These are phyloP conservation scores for Camponotus floridanus DNA, from an alignment of 1,140 invertebrate genomes.

Conservation along the genomic window DNA sequence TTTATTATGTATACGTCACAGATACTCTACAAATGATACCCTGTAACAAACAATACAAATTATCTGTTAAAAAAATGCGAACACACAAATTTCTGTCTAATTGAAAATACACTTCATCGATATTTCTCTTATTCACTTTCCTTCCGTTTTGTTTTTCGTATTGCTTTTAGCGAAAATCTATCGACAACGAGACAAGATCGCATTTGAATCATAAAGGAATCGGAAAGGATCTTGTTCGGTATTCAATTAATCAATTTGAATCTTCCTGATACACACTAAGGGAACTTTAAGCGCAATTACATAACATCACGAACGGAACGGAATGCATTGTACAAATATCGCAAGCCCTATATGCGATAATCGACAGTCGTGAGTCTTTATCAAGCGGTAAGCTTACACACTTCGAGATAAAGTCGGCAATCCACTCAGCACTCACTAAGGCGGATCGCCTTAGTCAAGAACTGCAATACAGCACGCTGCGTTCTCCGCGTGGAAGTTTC, in stretches of 20 bases:
- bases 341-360: constrained; percentile 52
- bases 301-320: constrained; percentile 25
- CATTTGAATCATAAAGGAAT: background rate
- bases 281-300: constrained; percentile 24
- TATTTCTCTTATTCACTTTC: background rate
- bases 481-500: constrained; percentile 39
- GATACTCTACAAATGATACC: background rate
- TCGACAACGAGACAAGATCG: background rate
- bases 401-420: constrained; percentile 55
- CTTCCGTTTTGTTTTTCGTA: background rate
- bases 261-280: background rate
- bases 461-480: constrained; percentile 18
- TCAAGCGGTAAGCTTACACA: constrained; percentile 59
- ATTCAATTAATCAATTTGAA: constrained; percentile 21
- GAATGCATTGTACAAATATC: constrained; percentile 27
- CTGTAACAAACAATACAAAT: background rate
- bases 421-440: constrained; percentile 27
- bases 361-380: constrained; percentile 61
- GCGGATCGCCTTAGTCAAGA: constrained; percentile 14
- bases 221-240: background rate
- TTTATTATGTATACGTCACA: constrained; percentile 15
- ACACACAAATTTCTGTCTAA: background rate
- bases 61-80: background rate
- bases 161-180: background rate
- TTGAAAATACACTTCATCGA: background rate